These are phyloP conservation scores for Spermophilus dauricus DNA, from an alignment of 2,113 vertebrate genomes.

Conservation along the genomic window DNA sequence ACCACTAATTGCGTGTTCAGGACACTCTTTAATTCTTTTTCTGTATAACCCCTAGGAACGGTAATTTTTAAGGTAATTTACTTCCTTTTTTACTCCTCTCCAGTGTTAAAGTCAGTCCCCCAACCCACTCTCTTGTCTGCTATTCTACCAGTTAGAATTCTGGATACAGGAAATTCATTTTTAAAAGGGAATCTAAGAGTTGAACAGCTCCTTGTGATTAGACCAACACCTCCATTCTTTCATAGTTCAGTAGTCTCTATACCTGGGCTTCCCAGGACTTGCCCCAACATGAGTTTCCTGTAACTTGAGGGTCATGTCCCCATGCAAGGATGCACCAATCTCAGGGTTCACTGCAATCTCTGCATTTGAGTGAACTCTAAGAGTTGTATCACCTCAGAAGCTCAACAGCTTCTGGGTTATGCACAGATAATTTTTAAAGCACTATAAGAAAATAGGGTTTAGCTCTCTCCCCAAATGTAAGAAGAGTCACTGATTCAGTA, in stretches of 20 bases:
- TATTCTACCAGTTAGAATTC: neutral
- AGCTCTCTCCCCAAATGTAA: neutral
- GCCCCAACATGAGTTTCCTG: neutral
- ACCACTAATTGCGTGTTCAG: constrained; percentile 59
- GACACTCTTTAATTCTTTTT: constrained; percentile 33
- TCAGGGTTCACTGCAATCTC: neutral
- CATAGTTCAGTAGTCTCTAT: neutral
- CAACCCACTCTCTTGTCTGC: neutral
- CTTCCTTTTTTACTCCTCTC: constrained; percentile 31
- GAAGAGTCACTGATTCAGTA: constrained; percentile 8
- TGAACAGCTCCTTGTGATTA: neutral
- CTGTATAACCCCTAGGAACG: constrained; percentile 37
- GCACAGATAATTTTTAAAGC: constrained; percentile 37
- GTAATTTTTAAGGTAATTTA: constrained; percentile 28
- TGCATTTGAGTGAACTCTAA: constrained; percentile 17
- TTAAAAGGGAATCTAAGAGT: neutral
- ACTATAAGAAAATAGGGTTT: constrained; percentile 37
- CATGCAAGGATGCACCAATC: neutral
- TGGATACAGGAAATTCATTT: neutral
- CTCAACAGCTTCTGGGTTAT: constrained; percentile 40
- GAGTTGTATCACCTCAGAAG: constrained; percentile 74
- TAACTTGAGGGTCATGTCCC: neutral
- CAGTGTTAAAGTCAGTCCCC: neutral
- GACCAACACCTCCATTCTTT: neutral
- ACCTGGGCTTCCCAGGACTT: neutral